Conservation (phyloP, 2,888 invertebrate species). For the Cenopis cana region DNA sequence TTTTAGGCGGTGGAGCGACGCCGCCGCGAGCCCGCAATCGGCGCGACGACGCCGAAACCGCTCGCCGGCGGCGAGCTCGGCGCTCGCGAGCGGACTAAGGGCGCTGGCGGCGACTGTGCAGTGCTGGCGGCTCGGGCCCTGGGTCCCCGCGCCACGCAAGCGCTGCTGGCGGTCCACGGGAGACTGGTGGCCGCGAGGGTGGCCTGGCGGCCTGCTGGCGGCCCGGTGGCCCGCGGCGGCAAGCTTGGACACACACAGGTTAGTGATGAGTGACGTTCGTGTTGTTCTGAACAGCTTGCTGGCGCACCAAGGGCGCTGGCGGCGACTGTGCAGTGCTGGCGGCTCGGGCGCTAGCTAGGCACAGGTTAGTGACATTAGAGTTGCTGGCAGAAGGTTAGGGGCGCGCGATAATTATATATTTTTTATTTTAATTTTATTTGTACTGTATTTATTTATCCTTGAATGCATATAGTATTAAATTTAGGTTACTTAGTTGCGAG, state of each 20-base stretch:
- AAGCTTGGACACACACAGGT: slow-evolving; percentile 33
- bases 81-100: slow-evolving; percentile 48
- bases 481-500: too few relatives aligned
- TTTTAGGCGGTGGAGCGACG: slow-evolving; percentile 62
- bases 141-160: slow-evolving; percentile 51
- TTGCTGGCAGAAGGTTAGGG: too few relatives aligned
- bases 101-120: slow-evolving; percentile 47
- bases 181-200: slow-evolving; percentile 45
- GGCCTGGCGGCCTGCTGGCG: slow-evolving; percentile 52
- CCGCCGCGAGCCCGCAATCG: slow-evolving; percentile 65
- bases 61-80: slow-evolving; percentile 77
- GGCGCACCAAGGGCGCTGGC: too few relatives aligned
- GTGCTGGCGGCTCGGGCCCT: slow-evolving; percentile 49
- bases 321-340: too few relatives aligned
- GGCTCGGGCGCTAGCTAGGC: too few relatives aligned
- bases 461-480: too few relatives aligned
- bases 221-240: slow-evolving; percentile 41
- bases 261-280: too few relatives aligned
- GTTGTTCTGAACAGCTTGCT: too few relatives aligned
- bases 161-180: slow-evolving; percentile 53
- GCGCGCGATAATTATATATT: too few relatives aligned
- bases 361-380: too few relatives aligned
- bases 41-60: slow-evolving; percentile 86
- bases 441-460: too few relatives aligned
- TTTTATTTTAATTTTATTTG: too few relatives aligned